Evolutionary conservation across 2,113 vertebrate genomes (phyloP).

Genomic region (Nesospiza acunhae): DNA sequence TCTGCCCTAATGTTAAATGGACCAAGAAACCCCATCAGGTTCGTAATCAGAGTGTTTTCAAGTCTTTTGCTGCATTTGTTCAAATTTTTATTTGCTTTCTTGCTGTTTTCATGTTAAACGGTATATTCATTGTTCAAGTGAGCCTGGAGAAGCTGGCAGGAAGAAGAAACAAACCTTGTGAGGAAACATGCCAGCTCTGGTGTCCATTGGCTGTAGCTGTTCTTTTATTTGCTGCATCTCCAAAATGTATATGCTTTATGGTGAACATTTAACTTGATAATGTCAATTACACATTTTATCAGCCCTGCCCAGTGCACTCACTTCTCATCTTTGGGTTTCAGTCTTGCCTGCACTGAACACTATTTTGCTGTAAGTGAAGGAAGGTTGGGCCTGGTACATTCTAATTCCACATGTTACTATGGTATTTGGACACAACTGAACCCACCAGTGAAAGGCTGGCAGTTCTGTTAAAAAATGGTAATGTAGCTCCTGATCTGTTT

Average conservation of each 20-base stretch:
- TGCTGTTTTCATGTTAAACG: background rate
- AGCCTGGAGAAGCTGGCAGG: background rate
- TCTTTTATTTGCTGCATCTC: background rate
- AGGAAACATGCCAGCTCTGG: background rate
- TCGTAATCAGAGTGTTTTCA: background rate
- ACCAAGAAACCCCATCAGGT: background rate
- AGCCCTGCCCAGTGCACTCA: background rate
- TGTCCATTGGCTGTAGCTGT: background rate
- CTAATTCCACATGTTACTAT: background rate
- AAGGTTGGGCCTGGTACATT: background rate
- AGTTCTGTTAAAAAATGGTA: background rate
- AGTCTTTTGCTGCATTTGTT: background rate
- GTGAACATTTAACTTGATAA: background rate
- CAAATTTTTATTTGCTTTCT: background rate
- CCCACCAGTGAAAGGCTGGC: background rate
- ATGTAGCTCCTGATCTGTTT: background rate
- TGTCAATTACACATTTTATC: background rate
- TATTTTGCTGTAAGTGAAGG: background rate
- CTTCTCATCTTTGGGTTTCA: background rate
- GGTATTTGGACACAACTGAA: background rate
- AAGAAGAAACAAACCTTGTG: background rate
- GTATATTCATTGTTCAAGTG: background rate
- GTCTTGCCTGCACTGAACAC: background rate
- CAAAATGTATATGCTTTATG: background rate
- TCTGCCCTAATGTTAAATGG: background rate